phyloP scores from a whole-genome alignment of 2,888 invertebrate species.

The Hydrotaea diabolus region DNA sequence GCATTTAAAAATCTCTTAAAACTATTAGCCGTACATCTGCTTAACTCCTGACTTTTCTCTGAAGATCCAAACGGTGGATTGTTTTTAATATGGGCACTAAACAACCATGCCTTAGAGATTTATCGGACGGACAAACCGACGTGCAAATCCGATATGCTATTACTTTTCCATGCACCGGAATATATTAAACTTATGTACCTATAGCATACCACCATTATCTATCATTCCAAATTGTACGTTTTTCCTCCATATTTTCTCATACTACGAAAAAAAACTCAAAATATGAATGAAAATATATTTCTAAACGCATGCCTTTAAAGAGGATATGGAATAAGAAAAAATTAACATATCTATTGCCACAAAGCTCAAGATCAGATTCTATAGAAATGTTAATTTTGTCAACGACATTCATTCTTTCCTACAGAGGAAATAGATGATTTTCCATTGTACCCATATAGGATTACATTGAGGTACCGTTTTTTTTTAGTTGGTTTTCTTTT shows the following conservation, averaged over 20 bases:
- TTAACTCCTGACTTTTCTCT: too few species aligned
- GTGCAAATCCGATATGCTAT: too few species aligned
- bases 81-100: too few species aligned
- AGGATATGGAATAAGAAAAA: background rate
- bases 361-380: background rate
- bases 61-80: too few species aligned
- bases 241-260: background rate
- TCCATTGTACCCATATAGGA: slow-evolving; percentile 4
- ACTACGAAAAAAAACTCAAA: background rate
- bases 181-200: too few species aligned
- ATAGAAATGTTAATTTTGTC: slow-evolving; percentile 20
- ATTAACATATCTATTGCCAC: background rate
- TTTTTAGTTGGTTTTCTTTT: slow-evolving; percentile 3
- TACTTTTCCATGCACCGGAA: too few species aligned
- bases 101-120: too few species aligned
- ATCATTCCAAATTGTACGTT: background rate
- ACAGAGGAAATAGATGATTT: slow-evolving; percentile 16
- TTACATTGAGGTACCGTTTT: slow-evolving; percentile 48
- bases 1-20: too few species aligned
- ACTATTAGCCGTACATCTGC: too few species aligned
- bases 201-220: background rate
- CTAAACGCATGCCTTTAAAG: background rate
- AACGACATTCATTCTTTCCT: background rate
- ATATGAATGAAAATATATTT: slow-evolving; percentile 17
- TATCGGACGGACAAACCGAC: too few species aligned